phyloP scores from a whole-genome alignment of 2,113 vertebrate species.

The Entelurus aequoreus region DNA sequence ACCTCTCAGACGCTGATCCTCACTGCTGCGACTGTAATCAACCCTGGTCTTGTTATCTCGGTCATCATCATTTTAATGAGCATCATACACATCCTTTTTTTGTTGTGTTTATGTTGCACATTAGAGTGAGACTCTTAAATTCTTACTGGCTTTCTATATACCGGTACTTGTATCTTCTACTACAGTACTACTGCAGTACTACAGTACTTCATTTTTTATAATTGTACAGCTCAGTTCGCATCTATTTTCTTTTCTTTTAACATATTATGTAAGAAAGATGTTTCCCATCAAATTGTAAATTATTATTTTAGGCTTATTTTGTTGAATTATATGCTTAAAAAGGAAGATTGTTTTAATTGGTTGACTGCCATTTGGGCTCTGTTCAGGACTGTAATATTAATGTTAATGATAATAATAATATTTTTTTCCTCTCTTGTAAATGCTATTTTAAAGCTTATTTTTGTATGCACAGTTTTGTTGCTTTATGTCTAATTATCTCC shows the following conservation, averaged over 20 bases:
- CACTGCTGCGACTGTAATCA: conserved; percentile 82
- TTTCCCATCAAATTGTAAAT: conserved; percentile 86
- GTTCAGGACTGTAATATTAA: conserved; percentile 81
- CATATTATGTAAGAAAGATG: conserved; percentile 96
- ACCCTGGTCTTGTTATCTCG: conserved; percentile 71
- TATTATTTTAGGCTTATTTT: conserved; percentile 78
- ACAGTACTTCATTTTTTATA: conserved; percentile 81
- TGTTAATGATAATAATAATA: conserved; percentile 63
- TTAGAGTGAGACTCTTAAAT: conserved; percentile 12
- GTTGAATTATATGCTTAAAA: conserved; percentile 42
- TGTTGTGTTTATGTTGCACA: background rate
- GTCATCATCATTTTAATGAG: conserved; percentile 5
- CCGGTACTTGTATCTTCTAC: background rate
- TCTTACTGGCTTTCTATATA: background rate
- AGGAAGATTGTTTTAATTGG: conserved; percentile 36
- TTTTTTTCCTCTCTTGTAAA: conserved; percentile 87
- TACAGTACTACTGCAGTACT: conserved; percentile 49
- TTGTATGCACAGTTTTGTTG: conserved; percentile 87
- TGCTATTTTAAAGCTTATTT: conserved; percentile 99
- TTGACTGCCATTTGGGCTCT: conserved; percentile 69
- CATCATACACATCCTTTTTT: conserved; percentile 5
- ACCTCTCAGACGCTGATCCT: conserved; percentile 48
- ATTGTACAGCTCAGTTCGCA: conserved; percentile 89
- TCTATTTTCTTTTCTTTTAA: conserved; percentile 82
- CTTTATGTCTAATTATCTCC: conserved; percentile 54